A percentile compares a stretch with the other conserved stretches of the same genome.
Conservation (phyloP, 2,797 vertebrate genomes). For the Lacerta bilineata region DNA sequence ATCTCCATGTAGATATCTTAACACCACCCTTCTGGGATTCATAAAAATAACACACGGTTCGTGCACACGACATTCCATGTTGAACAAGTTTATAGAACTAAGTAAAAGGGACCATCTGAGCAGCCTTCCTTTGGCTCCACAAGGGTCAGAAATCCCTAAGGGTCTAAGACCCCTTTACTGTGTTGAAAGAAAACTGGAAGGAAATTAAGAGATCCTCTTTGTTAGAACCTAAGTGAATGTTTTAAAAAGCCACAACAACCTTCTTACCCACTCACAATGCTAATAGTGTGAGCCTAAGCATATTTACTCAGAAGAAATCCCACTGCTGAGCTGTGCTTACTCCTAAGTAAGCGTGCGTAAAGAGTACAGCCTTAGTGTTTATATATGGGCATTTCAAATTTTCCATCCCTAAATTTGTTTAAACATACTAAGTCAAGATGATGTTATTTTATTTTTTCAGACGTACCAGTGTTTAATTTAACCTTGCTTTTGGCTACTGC, state of each 20-base stretch:
- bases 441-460: not conserved
- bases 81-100: conserved; percentile 9
- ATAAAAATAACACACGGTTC: not conserved
- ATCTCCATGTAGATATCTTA: not conserved
- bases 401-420: not conserved
- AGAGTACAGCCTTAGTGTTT: not conserved
- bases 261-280: not conserved
- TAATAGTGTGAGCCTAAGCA: not conserved
- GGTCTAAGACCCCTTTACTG: not conserved
- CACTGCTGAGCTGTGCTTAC: not conserved
- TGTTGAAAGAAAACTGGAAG: not conserved
- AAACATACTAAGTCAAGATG: not conserved
- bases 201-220: conserved; percentile 5
- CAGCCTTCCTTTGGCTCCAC: not conserved
- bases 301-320: not conserved
- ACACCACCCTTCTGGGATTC: no score
- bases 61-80: not conserved
- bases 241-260: not conserved
- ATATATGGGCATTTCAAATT: not conserved
- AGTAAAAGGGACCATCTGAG: not conserved
- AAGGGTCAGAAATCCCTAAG: not conserved
- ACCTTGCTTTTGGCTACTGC: not conserved
- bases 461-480: not conserved
- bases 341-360: not conserved
- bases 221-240: conserved; percentile 1